Evolutionary conservation across 2,888 invertebrate species (phyloP), one percentile per base, ranked within the genome.

Genomic region (Thera britannica): DNA sequence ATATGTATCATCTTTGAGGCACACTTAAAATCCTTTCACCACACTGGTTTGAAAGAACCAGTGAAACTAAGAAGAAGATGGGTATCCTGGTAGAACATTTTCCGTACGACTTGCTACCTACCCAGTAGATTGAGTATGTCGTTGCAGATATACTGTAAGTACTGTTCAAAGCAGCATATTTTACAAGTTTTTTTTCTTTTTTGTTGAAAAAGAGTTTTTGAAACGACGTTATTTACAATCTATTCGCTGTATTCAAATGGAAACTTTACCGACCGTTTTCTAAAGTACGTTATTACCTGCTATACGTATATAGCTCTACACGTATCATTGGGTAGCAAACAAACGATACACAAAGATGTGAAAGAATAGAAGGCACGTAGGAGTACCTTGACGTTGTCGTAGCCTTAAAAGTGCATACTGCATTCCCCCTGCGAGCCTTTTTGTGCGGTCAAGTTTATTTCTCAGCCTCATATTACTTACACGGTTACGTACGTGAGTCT

Each of bases 321-420:
- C 1, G 23, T 23, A 23, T 23, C 23, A 23, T 23, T 23, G 23
- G 23, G 23, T 23, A 23, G 23, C 23, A 23, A 41, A 41, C 41
- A 41, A 41, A 41, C 5, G 41, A 5, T 6, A 41, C 41, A 41
- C 41, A 41, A 41, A 41, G 41, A 58, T 68, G 61, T 63, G 36
- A 67, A 68, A 66, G 60, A 74, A 69, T 72, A 70, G 65, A 66
- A 59, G 58, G 58, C 61, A 62, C 48, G 61, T 65, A 71, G 63
- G 62, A 58, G 52, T 62, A 59, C 61, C 70, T 65, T 68, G 65
- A 66, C 65, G 72, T 67, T 67, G 68, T 58, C 65, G 89, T 77
- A 88, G 80, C 92, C 92, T 87, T 92, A 92, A 90, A 92, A 92
- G 92, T 90, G 90, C 90, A 90, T 84, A 88, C 89, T 77, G 84